These are phyloP conservation scores for Cheilosia urbana DNA, from an alignment of 2,888 invertebrate species.

Conservation along the genomic window DNA sequence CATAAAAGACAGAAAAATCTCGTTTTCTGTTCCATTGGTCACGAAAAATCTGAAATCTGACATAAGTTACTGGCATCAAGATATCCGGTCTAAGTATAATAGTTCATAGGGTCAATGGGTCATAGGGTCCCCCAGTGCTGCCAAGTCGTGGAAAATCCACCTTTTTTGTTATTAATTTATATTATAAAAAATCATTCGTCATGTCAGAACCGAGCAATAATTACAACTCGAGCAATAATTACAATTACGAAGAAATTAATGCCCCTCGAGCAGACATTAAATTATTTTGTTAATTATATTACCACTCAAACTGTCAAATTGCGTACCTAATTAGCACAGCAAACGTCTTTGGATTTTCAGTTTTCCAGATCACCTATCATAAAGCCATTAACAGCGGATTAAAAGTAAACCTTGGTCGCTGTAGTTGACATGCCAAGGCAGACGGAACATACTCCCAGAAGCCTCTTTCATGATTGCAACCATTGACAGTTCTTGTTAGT, in stretches of 20 bases:
- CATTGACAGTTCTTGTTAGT: constrained; percentile 33
- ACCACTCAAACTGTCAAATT: constrained; percentile 57
- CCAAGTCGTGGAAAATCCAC: too few species aligned
- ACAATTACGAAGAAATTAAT: not conserved
- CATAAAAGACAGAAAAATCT: too few species aligned
- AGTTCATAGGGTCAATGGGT: too few species aligned
- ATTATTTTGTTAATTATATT: constrained; percentile 33
- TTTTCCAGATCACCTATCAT: constrained; percentile 53
- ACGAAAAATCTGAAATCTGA: too few species aligned
- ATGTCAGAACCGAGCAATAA: not conserved
- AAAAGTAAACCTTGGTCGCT: constrained; percentile 31
- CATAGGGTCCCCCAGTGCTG: too few species aligned
- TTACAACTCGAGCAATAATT: constrained; percentile 13
- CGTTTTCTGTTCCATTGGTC: too few species aligned
- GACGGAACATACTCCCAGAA: constrained; percentile 57
- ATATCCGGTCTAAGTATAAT: too few species aligned
- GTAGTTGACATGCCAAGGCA: constrained; percentile 57
- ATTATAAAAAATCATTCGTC: too few species aligned
- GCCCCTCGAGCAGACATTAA: constrained; percentile 8
- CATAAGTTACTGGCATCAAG: too few species aligned
- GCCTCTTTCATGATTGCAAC: constrained; percentile 8
- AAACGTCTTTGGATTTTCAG: constrained; percentile 56
- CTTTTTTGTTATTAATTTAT: too few species aligned
- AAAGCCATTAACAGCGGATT: constrained; percentile 54
- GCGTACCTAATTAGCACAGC: constrained; percentile 52